Evolutionary conservation across 2,113 vertebrate genomes (phyloP), one percentile per base, ranked within the genome.

Genomic region (Gnathonemus echidnorhynchus): DNA sequence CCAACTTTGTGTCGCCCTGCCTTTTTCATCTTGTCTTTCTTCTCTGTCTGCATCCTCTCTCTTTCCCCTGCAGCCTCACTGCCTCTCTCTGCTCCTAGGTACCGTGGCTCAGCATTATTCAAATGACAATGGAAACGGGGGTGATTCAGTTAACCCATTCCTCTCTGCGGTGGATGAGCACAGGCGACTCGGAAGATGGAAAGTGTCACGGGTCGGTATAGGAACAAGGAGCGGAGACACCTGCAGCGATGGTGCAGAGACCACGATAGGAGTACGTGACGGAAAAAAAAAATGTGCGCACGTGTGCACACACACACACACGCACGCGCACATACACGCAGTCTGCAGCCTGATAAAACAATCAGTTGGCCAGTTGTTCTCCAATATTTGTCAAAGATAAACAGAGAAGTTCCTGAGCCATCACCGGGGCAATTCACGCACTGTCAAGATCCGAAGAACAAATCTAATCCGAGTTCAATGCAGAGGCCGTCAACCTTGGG

Each of bases 101-200:
- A 94, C 93, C 94, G 93, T 93, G 91, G 91, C 95, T 95, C 95
- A 96, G 95, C 95, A 95, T 94, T 95, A 92, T 94, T 94, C 93
- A 92, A 87, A 92, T 91, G 48, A 83, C 88, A 84, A 48, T 53
- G 27, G 49, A 56, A 53, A 84, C 5, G 17, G 31, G 11, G 52
- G 10, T 2, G 15, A 10, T 70, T 46, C 27, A 10, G 45, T 92
- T 93, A 92, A 94, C 92, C 88, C 88, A 66, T 92, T 88, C 92
- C 90, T 84, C 83, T 56, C 91, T 35, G 21, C 45, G 31, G 46
- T 74, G 50, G 45, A 62, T 21, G 24, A 39, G 89, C 35, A n/a
- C 70, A 74, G 84, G 86, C 83, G 90, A 91, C 89, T 90, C 31
- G 17, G 85, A 87, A 89, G 89, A 90, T 90, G 13, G 88, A 85